Evolutionary conservation across 2,113 vertebrate genomes (phyloP).

Genomic region (Stigmatopora argus): DNA sequence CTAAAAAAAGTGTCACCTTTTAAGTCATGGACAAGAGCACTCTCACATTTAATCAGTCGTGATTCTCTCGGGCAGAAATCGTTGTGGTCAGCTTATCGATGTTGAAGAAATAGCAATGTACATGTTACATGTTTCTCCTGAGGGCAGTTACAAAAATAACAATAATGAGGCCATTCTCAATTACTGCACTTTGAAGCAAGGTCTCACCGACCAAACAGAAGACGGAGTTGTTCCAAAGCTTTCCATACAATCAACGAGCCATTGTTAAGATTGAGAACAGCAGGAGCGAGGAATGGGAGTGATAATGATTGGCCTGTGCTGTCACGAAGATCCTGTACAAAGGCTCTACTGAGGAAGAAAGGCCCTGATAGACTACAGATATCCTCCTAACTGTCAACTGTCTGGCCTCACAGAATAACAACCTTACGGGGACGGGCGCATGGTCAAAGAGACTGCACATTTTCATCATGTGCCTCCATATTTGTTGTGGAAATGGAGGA

Average conservation of each 20-base stretch:
- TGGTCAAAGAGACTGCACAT: conserved; percentile 54
- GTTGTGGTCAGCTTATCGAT: conserved; percentile 97
- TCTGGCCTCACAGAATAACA: background rate
- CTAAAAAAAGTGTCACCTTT: conserved; percentile 86
- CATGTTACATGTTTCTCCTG: conserved; percentile 84
- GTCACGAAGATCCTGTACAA: conserved; percentile 82
- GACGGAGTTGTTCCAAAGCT: conserved; percentile 94
- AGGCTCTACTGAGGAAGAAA: conserved; percentile 84
- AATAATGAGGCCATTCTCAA: conserved; percentile 99
- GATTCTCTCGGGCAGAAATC: conserved; percentile 87
- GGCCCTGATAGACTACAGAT: conserved; percentile 87
- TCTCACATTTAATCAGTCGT: conserved; percentile 89
- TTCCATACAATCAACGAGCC: conserved; percentile 99
- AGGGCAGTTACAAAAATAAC: conserved; percentile 92
- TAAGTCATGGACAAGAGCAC: conserved; percentile 86
- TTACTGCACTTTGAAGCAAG: conserved; percentile 90
- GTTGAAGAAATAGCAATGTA: conserved; percentile 95
- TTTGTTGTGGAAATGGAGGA: conserved; percentile 6
- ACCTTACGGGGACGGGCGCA: conserved; percentile 42
- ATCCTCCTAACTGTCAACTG: conserved; percentile 76
- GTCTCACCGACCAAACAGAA: conserved; percentile 91
- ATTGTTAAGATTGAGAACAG: conserved; percentile 96
- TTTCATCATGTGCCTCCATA: conserved; percentile 42
- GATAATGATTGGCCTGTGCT: conserved; percentile 93
- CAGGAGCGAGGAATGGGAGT: conserved; percentile 84